Evolutionary conservation across 2,888 invertebrate species (phyloP).

Genomic region (Pyrrhosoma nymphula): DNA sequence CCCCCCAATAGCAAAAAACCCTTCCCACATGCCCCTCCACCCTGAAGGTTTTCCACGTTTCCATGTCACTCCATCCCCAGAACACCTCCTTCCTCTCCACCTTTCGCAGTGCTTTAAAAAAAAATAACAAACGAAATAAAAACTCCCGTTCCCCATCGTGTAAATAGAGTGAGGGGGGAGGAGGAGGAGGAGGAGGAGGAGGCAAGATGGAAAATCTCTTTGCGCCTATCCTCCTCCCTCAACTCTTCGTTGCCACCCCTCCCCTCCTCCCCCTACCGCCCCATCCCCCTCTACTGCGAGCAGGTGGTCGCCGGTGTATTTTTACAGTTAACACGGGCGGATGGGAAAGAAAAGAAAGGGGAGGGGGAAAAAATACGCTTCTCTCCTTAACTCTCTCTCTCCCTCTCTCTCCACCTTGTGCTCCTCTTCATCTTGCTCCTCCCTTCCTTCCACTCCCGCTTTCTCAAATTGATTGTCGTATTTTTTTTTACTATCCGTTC

Average conservation of each 20-base stretch:
- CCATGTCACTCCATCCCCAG: too few relatives aligned
- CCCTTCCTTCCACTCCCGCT: neutral
- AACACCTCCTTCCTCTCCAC: neutral
- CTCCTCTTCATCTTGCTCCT: neutral
- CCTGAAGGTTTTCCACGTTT: neutral
- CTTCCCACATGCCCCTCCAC: neutral
- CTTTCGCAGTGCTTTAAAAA: neutral
- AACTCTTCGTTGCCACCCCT: neutral
- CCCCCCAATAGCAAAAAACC: neutral
- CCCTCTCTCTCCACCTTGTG: neutral
- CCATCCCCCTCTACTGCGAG: neutral
- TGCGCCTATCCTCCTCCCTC: neutral
- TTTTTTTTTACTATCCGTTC: neutral
- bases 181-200: too few relatives aligned
- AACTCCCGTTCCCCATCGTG: neutral
- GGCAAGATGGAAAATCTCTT: neutral
- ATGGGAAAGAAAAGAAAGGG: neutral
- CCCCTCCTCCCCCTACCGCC: neutral
- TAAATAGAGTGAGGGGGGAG: neutral
- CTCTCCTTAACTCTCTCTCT: neutral
- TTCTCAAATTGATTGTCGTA: neutral
- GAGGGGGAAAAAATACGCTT: neutral
- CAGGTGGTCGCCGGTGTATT: constrained; percentile 9
- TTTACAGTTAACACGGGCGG: neutral
- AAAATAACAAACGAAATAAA: neutral